Evolutionary conservation across 2,797 vertebrate species (phyloP).

Genomic region (Myotis vivesi): DNA sequence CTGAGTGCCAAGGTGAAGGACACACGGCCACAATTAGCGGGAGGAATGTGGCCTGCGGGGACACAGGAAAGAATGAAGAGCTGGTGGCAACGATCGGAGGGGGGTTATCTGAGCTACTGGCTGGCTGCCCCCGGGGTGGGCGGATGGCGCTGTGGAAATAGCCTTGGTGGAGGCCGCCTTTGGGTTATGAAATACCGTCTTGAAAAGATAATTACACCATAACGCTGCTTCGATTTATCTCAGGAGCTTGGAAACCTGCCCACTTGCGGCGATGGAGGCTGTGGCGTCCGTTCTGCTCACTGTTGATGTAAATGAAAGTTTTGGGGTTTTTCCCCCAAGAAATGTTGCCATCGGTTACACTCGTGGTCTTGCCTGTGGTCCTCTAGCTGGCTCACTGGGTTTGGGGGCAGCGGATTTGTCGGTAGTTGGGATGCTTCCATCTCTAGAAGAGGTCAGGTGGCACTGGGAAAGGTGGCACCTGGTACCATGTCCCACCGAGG

Average conservation of each 20-base stretch:
- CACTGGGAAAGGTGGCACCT: not conserved
- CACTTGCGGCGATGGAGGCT: not conserved
- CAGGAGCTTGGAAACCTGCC: not conserved
- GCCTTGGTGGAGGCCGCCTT: not conserved
- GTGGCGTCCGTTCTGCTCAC: not conserved
- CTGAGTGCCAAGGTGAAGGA: not conserved
- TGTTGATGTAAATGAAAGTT: not conserved
- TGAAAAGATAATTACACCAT: not conserved
- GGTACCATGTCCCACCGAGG: accelerated
- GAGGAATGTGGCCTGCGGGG: not conserved
- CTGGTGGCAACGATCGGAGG: accelerated
- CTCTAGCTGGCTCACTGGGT: not conserved
- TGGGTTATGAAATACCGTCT: not conserved
- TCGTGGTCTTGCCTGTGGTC: too few species aligned
- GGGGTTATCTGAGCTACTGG: not conserved
- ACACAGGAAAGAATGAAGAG: not conserved
- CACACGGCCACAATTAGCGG: accelerated
- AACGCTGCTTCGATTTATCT: not conserved
- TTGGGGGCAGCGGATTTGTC: not conserved
- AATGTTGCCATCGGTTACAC: not conserved
- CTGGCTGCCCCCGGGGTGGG: not conserved
- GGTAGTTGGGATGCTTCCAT: not conserved
- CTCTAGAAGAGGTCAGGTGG: not conserved
- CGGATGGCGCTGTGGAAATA: not conserved
- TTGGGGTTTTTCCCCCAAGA: too few species aligned